Base-by-base conservation (phyloP, 2,888 invertebrate species). In the Drosophila rubida region DNA sequence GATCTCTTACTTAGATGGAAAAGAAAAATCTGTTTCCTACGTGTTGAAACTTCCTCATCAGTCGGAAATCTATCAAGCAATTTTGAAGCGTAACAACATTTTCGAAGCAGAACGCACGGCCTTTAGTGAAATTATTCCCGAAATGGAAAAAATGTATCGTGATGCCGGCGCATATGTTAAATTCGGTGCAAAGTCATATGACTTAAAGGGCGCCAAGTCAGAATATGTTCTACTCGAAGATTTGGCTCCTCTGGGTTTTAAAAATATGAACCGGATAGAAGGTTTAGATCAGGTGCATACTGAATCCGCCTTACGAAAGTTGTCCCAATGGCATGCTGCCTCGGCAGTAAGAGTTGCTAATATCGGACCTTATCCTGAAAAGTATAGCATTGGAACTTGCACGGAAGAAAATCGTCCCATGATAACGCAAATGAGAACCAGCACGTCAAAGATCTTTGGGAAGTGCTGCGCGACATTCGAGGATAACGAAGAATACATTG, bases 301-400 rank as follows among this genome's bases (percentile, higher is more conserved):
- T 11, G 74, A 90, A 48, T 27, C 75, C 0, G 83, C 80, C 3
- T 68, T 91, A 2, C 51, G 64, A 14, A 91, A 86, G 30, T 14
- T 91, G 35, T 81, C 91, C 1, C 64, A 88, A 54, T 90, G 90
- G 65, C 90, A 91, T 79, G 90, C 90, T 0, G 90, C 82, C 0
- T 87, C 90, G 0, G 90, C 84, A 1, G 82, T 81, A 41, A 65
- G 80, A 1, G 63, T 69, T 4, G 84, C 72, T 22, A 64, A 61
- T 2, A 79, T 75, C 39, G 85, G 88, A 0, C 32, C 59, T 4
- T 89, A 78, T 51, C 75, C 75, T 5, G 54, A 58, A 3, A 11
- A 16, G 1, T 9, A 76, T 4, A 45, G 30, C 9, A 1, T 3
- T 1, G 68, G 75, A 0, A 30, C 77, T n/a, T 75, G 65, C 41